Evolutionary conservation across 2,113 vertebrate species (phyloP), one percentile per base, ranked within the genome.

Genomic region (Gobio gobio): DNA sequence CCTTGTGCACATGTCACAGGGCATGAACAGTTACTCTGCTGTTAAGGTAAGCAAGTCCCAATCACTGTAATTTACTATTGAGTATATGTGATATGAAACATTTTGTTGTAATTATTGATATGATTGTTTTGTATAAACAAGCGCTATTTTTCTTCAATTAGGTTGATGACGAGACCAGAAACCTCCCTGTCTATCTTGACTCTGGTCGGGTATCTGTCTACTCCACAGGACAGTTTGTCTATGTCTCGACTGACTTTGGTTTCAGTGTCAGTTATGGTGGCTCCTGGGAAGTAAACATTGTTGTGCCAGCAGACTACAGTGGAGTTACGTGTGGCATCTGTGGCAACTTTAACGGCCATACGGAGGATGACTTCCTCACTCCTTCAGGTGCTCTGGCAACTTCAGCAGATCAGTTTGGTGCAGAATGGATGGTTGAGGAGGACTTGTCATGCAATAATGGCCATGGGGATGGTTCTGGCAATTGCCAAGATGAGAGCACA

Each of bases 261-360:
- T 26, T 93, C 1, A 88, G 49, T 0, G 89, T 94, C 88, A 91
- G 75, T 2, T 93, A 91, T 0, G 89, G 93, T 82, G 91, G 92
- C 64, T 61, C 5, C 18, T 87, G 84, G 54, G 86, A 59, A 66
- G 90, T 91, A 18, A 75, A 59, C 5, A 88, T 94, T 77, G 79
- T 83, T 58, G 78, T 94, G 6, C 93, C 89, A 2, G 56, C 84
- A 10, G 75, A 22, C 49, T 93, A 90, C 76, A 87, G 87, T 13
- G 91, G 84, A 26, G 16, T 85, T 24, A 90, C 75, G 1, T 91
- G 93, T 4, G 93, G 94, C 47, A 89, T 94, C 20, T 94, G 93
- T 89, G 94, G 94, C 22, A 90, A 94, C 86, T 94, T 94, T 83
- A 93, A 94, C 82, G 85, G 91, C 4, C 78, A 90, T 68, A 18